Evolutionary conservation across 64 coral and sea anemone genomes (phyloP).

Genomic region (Anthopleura sola): DNA sequence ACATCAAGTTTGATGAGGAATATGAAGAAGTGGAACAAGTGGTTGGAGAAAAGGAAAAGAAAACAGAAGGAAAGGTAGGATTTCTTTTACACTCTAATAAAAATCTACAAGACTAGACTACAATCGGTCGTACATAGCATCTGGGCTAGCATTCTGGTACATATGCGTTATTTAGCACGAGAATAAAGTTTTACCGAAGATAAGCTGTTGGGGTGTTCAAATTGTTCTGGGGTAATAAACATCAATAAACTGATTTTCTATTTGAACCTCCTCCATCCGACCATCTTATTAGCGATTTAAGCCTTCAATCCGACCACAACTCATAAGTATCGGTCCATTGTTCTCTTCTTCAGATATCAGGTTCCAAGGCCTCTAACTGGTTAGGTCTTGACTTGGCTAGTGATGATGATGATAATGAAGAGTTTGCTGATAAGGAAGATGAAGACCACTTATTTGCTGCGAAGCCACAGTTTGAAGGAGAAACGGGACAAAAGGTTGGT

Average conservation of each 20-base stretch:
- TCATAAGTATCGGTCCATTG: not conserved
- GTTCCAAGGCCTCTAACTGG: constrained; percentile 74
- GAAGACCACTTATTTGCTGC: constrained; percentile 35
- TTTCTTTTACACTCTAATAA: not conserved
- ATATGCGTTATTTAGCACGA: too few relatives aligned
- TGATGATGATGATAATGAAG: constrained; percentile 31
- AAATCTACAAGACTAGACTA: too few relatives aligned
- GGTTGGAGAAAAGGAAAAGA: not conserved
- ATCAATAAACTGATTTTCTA: too few relatives aligned
- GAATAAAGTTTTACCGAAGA: too few relatives aligned
- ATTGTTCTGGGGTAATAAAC: too few relatives aligned
- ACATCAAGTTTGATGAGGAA: constrained; percentile 69
- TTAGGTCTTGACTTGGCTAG: constrained; percentile 69
- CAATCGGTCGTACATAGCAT: too few relatives aligned
- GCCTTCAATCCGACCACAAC: not conserved
- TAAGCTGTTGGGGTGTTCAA: too few relatives aligned
- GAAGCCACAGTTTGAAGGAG: constrained; percentile 89
- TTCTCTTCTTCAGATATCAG: constrained; percentile 65
- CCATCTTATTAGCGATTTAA: too few relatives aligned
- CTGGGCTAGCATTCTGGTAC: too few relatives aligned
- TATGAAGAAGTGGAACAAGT: not conserved
- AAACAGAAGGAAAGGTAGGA: constrained; percentile 1
- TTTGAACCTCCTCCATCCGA: too few relatives aligned
- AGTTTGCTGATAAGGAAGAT: not conserved
- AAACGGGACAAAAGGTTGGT: constrained; percentile 79